Base-by-base conservation (phyloP, 2,888 invertebrate genomes). In the Eugnorisma glareosa region DNA sequence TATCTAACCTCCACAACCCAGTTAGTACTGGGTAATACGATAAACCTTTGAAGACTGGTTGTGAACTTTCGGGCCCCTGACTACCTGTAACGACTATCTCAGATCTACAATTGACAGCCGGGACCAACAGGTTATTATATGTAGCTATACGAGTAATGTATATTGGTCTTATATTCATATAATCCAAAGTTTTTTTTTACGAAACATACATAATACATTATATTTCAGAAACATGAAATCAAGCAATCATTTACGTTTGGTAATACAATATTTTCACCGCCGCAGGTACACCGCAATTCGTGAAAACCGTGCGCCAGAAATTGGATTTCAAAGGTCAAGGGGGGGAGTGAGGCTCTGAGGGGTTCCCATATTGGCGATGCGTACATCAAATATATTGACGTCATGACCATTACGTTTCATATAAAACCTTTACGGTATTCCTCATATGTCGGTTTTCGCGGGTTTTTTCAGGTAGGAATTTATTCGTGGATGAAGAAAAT, bases 271-370 rank as follows among this genome's bases (percentile, higher is more conserved):
- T 79, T 79, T 77, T 82, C 54, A 43, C 43, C 31, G 40, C 45
- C 67, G 10, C 76, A 70, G 66, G 51, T 67, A 67, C 10, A 67
- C 45, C 51, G 31, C 77, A 69, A 63, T 67, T 43, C 67, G 57
- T 51, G 40, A 48, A 68, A 82, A 71, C 68, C 63, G 57, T 40
- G 66, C 43, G 61, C 37, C 64, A 43, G 81, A 66, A 73, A 84
- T 84, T 78, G 78, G 71, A 73, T 73, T 72, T 48, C 43, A 74
- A 81, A 84, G 84, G 86, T 84, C 77, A 77, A 83, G 86, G 68
- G 85, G 68, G 61, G 31, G 21, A n/a, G 0, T 61, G 61, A 35
- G 64, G 45, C 67, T 48, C n/a, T 40, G 70, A 45, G 66, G 13
- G 67, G 40, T 43, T 64, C 67, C 28, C 69, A 77, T 74, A 84